Evolutionary conservation across 2,888 invertebrate species (phyloP).

Genomic region (Leptinotarsa rubiginosa): DNA sequence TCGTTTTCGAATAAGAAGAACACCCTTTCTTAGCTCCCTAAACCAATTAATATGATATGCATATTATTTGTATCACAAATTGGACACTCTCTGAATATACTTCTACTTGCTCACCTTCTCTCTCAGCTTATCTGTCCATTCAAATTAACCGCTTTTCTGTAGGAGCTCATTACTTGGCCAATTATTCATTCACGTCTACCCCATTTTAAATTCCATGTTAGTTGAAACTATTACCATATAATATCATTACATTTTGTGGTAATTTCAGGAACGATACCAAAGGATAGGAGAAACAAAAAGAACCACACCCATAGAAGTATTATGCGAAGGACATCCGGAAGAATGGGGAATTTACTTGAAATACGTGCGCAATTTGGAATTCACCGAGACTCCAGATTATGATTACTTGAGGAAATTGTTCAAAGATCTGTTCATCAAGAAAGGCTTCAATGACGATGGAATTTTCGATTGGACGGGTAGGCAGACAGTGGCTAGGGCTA

Average conservation of each 20-base stretch:
- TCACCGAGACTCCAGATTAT: slow-evolving; percentile 99
- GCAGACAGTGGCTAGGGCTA: neutral
- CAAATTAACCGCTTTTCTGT: no score
- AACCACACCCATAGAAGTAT: slow-evolving; percentile 96
- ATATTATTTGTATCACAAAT: no score
- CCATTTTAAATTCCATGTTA: no score
- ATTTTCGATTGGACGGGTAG: slow-evolving; percentile 92
- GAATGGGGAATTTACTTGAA: slow-evolving; percentile 97
- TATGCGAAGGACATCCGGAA: slow-evolving; percentile 88
- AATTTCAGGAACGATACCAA: slow-evolving; percentile 91
- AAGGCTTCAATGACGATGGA: slow-evolving; percentile 88
- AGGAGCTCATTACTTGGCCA: no score
- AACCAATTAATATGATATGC: no score
- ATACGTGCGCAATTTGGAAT: slow-evolving; percentile 95
- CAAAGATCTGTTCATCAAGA: slow-evolving; percentile 88
- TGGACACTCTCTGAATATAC: no score
- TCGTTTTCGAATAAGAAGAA: no score
- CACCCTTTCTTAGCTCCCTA: no score
- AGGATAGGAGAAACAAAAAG: slow-evolving; percentile 99
- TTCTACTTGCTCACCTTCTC: no score
- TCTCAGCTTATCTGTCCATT: no score
- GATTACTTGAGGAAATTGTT: slow-evolving; percentile 96
- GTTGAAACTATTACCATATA: neutral
- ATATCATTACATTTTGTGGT: neutral
- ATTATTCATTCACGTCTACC: no score